These are phyloP conservation scores for Macaria notata DNA, from an alignment of 2,888 invertebrate species.

Conservation along the genomic window DNA sequence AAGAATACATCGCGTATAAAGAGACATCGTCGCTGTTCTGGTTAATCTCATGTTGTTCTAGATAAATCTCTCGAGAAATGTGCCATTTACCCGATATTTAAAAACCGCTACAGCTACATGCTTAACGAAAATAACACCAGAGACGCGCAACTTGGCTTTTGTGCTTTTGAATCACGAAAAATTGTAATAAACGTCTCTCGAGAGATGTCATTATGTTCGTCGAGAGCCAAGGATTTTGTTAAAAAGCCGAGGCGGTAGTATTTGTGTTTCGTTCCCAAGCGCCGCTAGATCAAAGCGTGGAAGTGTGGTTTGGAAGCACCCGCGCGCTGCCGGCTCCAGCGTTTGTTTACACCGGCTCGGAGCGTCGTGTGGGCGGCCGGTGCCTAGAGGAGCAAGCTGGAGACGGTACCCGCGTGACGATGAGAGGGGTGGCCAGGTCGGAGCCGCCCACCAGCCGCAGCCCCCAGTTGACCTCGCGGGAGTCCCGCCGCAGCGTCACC, in stretches of 20 bases:
- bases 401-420: conserved; percentile 90
- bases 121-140: conserved; percentile 41
- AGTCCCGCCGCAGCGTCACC: conserved; percentile 87
- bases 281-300: conserved; percentile 2
- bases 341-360: conserved; percentile 67
- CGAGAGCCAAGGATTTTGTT: conserved; percentile 26
- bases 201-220: conserved; percentile 29
- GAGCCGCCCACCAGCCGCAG: conserved; percentile 93
- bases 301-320: conserved; percentile 7
- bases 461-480: conserved; percentile 90
- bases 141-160: conserved; percentile 36
- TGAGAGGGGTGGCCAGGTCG: conserved; percentile 92
- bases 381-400: conserved; percentile 30
- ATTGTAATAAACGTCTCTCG: conserved; percentile 34
- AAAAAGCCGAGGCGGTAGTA: conserved; percentile 9
- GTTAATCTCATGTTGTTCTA: conserved; percentile 54
- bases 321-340: conserved; percentile 41
- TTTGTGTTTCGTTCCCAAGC: conserved; percentile 10
- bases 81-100: conserved; percentile 41
- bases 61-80: conserved; percentile 46
- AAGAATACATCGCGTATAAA: conserved; percentile 68
- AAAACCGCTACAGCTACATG: conserved; percentile 36
- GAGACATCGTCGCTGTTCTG: conserved; percentile 56
- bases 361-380: conserved; percentile 17
- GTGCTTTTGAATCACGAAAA: conserved; percentile 25